These are phyloP conservation scores for Ophion costatus DNA, from an alignment of 2,888 invertebrate genomes.

Conservation along the genomic window DNA sequence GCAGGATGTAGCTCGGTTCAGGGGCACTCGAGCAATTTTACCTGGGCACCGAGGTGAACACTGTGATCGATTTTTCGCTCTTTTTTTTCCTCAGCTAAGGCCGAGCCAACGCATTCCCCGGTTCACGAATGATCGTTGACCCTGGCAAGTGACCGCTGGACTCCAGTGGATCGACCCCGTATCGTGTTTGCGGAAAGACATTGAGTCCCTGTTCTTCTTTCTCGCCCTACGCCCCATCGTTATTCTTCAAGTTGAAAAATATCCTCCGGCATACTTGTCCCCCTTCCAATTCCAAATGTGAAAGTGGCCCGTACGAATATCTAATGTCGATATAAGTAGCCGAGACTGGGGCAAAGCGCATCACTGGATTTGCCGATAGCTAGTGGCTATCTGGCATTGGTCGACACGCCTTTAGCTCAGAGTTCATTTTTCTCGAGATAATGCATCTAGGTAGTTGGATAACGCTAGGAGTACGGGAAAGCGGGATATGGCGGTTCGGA, in stretches of 20 bases:
- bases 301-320: no score
- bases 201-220: constrained; percentile 4
- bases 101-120: constrained; percentile 23
- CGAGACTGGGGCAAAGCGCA: no score
- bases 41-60: neutral
- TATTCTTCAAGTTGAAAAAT: neutral
- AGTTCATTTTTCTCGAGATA: no score
- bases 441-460: no score
- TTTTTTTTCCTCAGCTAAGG: constrained; percentile 15
- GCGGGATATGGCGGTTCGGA: no score
- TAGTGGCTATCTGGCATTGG: no score
- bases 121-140: constrained; percentile 51
- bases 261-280: no score
- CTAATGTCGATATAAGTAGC: no score
- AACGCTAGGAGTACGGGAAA: no score
- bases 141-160: constrained; percentile 45
- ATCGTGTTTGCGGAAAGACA: constrained; percentile 17
- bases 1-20: neutral
- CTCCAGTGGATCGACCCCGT: constrained; percentile 34
- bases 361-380: no score
- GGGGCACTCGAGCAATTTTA: neutral
- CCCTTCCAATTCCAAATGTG: no score
- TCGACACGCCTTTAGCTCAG: no score
- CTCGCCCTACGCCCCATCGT: neutral
- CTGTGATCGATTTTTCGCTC: constrained; percentile 10